Percentiles rank a stretch among this genome's conserved stretches.
Evolutionary conservation across 2,888 invertebrate genomes (phyloP).

Genomic region (Parnassius smintheus): DNA sequence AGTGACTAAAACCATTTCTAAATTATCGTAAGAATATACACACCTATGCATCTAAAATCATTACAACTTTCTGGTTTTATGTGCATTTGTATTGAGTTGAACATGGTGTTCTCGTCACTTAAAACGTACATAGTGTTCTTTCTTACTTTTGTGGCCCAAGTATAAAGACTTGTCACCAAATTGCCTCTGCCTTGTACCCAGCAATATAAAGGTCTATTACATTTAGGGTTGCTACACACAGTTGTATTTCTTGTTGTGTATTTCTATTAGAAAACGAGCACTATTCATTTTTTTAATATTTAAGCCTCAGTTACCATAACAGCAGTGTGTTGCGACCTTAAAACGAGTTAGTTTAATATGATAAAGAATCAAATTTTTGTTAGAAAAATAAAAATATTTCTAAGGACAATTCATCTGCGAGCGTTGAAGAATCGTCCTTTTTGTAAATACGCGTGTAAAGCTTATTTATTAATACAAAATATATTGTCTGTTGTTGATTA

Average conservation of each 20-base stretch:
- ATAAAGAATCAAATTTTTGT: slow-evolving; percentile 18
- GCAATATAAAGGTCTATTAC: slow-evolving; percentile 4
- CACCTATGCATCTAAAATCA: too few species aligned
- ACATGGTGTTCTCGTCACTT: too few species aligned
- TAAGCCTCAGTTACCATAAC: neutral
- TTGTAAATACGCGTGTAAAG: slow-evolving; percentile 27
- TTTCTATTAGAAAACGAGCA: too few species aligned
- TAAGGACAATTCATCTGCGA: slow-evolving; percentile 7
- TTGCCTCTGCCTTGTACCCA: slow-evolving; percentile 20
- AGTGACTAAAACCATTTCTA: too few species aligned
- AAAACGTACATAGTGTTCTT: too few species aligned
- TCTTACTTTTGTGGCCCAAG: too few species aligned
- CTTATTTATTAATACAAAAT: slow-evolving; percentile 25
- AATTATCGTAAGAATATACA: too few species aligned
- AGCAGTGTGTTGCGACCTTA: slow-evolving; percentile 15
- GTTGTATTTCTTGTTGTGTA: neutral
- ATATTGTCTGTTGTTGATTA: slow-evolving; percentile 28
- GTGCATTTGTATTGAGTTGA: too few species aligned
- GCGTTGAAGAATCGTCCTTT: slow-evolving; percentile 1
- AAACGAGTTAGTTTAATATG: slow-evolving; percentile 18
- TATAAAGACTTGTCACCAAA: neutral
- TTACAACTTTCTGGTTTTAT: too few species aligned
- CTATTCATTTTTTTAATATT: neutral
- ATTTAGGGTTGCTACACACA: slow-evolving; percentile 11
- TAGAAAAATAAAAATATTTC: slow-evolving; percentile 27